These are phyloP conservation scores for Heteropelma amictum DNA, from an alignment of 2,888 invertebrate genomes.

Conservation along the genomic window DNA sequence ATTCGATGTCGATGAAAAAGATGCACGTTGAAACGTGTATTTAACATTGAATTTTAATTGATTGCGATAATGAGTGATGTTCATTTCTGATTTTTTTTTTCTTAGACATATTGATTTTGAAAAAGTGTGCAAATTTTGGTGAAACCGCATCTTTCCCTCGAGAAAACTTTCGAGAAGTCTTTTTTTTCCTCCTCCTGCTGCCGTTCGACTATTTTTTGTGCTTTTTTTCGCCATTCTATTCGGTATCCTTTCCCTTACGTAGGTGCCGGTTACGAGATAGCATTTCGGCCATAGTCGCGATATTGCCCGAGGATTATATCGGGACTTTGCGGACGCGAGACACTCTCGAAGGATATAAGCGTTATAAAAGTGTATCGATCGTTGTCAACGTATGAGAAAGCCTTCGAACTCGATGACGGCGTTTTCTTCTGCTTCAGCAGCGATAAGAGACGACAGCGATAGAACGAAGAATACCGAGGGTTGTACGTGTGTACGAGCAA, in stretches of 20 bases:
- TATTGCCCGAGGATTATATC: constrained; percentile 70
- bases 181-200: neutral
- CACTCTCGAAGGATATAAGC: constrained; percentile 61
- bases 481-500: no score
- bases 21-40: no score
- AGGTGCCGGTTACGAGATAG: constrained; percentile 69
- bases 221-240: constrained; percentile 9
- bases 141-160: no score
- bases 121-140: no score
- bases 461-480: constrained; percentile 19
- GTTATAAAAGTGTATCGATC: constrained; percentile 67
- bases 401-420: constrained; percentile 45
- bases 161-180: constrained; percentile 8
- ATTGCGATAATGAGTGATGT: no score
- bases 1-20: no score
- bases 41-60: no score
- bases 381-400: constrained; percentile 66
- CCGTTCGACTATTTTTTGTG: constrained; percentile 20
- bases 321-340: constrained; percentile 39
- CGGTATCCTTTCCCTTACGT: constrained; percentile 49
- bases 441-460: constrained; percentile 39
- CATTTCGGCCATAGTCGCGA: constrained; percentile 65
- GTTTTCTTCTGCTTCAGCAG: constrained; percentile 30
- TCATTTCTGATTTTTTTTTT: no score
- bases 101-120: no score